Conservation (phyloP, 2,113 vertebrate genomes). For the Oryzias curvinotus region DNA sequence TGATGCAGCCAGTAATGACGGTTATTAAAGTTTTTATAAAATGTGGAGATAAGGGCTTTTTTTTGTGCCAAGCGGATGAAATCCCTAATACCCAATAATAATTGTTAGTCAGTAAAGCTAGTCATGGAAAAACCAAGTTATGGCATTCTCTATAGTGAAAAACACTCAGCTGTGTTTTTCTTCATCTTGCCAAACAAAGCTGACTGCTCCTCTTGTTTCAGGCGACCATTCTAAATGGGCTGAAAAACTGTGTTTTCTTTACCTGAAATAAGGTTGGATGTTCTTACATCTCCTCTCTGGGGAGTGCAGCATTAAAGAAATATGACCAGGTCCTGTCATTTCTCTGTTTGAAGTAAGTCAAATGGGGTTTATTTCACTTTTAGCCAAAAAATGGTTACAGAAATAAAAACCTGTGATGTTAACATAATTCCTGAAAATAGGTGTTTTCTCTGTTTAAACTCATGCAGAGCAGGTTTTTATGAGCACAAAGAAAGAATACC, state of each 20-base stretch:
- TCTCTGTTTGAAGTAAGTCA: constrained; percentile 46
- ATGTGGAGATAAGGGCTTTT: constrained; percentile 33
- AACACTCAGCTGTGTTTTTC: constrained; percentile 59
- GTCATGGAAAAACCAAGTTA: constrained; percentile 62
- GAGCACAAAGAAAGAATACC: too few species aligned
- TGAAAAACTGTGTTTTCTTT: constrained; percentile 59
- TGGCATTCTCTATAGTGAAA: constrained; percentile 37
- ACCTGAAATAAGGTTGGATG: constrained; percentile 58
- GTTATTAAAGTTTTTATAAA: constrained; percentile 9
- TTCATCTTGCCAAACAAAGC: constrained; percentile 66
- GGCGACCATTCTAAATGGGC: constrained; percentile 53
- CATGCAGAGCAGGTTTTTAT: too few species aligned
- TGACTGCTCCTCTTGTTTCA: constrained; percentile 72
- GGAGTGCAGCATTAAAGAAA: constrained; percentile 40
- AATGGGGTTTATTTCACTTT: constrained; percentile 2
- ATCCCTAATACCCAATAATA: constrained; percentile 47
- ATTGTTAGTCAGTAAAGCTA: constrained; percentile 56
- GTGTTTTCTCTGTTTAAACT: too few species aligned
- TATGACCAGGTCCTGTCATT: constrained; percentile 22
- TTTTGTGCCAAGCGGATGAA: constrained; percentile 43
- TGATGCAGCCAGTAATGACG: constrained; percentile 10
- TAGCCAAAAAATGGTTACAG: too few species aligned
- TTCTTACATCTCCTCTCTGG: constrained; percentile 51
- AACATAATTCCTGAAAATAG: too few species aligned
- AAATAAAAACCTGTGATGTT: too few species aligned